These are phyloP conservation scores for Andrena marginata DNA, from an alignment of 2,888 invertebrate genomes.

Conservation along the genomic window DNA sequence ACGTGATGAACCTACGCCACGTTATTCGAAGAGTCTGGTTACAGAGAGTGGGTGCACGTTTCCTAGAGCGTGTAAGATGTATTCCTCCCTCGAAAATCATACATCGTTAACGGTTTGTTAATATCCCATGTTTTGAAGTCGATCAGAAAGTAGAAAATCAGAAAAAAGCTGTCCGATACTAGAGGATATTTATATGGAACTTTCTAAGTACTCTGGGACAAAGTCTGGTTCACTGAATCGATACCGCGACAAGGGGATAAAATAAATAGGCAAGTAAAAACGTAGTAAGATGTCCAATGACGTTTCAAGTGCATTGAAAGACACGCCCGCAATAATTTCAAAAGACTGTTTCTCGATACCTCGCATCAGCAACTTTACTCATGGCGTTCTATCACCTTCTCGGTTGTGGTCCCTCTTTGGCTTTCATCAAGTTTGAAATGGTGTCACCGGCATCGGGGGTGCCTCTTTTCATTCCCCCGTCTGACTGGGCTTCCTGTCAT, in stretches of 20 bases:
- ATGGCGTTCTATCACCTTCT: conserved; percentile 34
- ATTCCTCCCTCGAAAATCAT: background rate
- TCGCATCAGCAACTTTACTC: conserved; percentile 45
- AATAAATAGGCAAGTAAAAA: background rate
- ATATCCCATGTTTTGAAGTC: background rate
- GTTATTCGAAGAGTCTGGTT: background rate
- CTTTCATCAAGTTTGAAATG: conserved; percentile 55
- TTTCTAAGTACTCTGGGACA: no score
- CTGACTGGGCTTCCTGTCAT: conserved; percentile 49
- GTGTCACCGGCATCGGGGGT: conserved; percentile 38
- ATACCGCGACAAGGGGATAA: background rate
- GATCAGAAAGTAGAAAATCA: conserved; percentile 1
- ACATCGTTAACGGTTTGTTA: background rate
- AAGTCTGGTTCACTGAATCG: no score
- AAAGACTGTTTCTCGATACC: conserved; percentile 1
- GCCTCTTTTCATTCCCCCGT: conserved; percentile 43
- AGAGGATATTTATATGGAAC: no score
- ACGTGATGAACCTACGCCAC: background rate
- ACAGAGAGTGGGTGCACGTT: background rate
- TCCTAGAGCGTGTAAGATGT: background rate
- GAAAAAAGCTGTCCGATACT: background rate
- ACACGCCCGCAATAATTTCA: background rate
- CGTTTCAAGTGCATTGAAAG: conserved; percentile 8
- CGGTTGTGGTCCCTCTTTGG: conserved; percentile 23
- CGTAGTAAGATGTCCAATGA: background rate